Base-by-base conservation (phyloP, 2,888 invertebrate genomes). In the Aporophyla lueneburgensis region DNA sequence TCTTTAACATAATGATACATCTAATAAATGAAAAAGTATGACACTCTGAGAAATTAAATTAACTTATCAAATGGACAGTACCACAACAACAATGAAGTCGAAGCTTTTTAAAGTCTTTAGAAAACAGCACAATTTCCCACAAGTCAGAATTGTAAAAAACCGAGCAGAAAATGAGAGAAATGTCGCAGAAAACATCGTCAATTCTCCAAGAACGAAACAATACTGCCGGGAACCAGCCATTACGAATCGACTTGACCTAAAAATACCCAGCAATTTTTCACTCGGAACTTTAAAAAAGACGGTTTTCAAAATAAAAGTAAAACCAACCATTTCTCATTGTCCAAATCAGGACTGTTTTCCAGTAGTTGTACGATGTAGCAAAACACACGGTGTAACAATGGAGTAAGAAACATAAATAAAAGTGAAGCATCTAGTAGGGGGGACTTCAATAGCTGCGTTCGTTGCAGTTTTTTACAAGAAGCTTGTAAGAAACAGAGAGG, bases 231-330 rank as follows among this genome's bases (percentile, higher is more conserved):
- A 71, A 67, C 83, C 79, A 78, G 68, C 86, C 71, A 78, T 78
- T 80, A 78, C 80, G 77, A 70, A 87, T 86, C 84, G 84, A 75
- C 86, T 86, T 87, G 83, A 81, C 78, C 86, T 87, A 77, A 86
- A 83, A 86, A 81, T 81, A 80, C 40, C 69, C 78, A 80, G 81
- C 84, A 77, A 88, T 87, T 86, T 87, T 75, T 85, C 87, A 85
- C 81, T 80, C 72, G 75, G 71, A 81, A 81, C 83, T 80, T 80
- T 81, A 81, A 85, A 88, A 81, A 84, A 88, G 71, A 72, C 72
- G 33, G 54, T 66, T 69, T 74, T 74, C 68, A 80, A 85, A 85
- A 81, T 81, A 87, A 83, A 86, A n/a, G 78, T 78, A 70, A 78
- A 71, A 33, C 66, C 61, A n/a, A 82, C 81, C 76, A 85, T 84